phyloP scores from a whole-genome alignment of 2,113 vertebrate species.

The Ciconia boyciana region DNA sequence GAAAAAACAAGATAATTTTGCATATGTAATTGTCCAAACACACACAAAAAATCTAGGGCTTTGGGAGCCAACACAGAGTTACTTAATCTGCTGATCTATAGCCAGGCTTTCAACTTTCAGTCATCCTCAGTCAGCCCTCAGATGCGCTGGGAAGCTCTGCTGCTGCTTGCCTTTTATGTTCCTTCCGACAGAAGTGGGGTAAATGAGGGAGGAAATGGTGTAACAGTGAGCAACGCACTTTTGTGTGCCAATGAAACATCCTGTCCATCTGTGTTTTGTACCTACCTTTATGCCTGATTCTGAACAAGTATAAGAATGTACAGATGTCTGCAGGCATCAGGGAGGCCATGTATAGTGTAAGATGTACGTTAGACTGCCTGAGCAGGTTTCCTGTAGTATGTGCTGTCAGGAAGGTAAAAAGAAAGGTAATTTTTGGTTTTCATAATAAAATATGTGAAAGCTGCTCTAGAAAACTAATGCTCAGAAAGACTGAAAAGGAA shows the following conservation, averaged over 20 bases:
- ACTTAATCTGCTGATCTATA: neutral
- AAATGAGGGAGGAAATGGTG: neutral
- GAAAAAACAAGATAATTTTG: neutral
- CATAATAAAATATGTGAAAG: neutral
- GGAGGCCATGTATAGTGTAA: neutral
- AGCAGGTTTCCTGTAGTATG: neutral
- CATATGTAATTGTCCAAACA: neutral
- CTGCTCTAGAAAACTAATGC: neutral
- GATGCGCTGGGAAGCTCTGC: neutral
- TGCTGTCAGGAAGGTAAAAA: neutral
- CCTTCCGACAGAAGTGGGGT: neutral
- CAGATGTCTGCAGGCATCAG: neutral
- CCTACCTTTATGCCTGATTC: neutral
- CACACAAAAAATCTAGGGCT: neutral
- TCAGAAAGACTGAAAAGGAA: neutral
- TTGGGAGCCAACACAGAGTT: neutral
- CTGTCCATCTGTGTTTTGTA: neutral
- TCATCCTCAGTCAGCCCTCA: neutral
- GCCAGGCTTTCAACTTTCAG: neutral
- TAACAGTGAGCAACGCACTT: neutral
- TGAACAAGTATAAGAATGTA: rapidly evolving
- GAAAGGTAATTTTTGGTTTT: neutral
- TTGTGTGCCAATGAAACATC: neutral
- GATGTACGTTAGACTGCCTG: neutral
- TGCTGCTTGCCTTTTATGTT: neutral